phyloP scores from a whole-genome alignment of 37 sponge, comb jelly and placozoan species.

The Oopsacas minuta region DNA sequence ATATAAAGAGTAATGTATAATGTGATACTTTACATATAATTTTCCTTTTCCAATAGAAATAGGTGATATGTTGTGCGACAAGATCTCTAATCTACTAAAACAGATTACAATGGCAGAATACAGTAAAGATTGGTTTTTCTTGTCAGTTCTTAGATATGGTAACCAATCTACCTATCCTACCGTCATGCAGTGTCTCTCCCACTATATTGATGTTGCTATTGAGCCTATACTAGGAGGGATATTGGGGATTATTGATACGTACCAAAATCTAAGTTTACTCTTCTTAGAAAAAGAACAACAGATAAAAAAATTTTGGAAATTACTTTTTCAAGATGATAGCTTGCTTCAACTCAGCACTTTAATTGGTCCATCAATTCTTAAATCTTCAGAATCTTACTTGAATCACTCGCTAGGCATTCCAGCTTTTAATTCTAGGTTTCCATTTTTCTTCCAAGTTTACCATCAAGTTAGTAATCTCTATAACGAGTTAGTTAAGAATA shows the following conservation, averaged over 20 bases:
- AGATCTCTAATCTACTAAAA: neutral
- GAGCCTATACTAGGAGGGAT: neutral
- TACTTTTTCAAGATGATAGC: neutral
- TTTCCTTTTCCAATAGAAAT: neutral
- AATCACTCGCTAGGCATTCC: neutral
- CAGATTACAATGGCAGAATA: neutral
- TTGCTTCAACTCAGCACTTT: neutral
- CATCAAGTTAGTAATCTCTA: neutral
- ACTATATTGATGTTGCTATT: neutral
- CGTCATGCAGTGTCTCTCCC: neutral
- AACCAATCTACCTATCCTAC: neutral
- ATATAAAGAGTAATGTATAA: too few species aligned
- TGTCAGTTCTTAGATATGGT: neutral
- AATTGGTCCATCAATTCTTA: neutral
- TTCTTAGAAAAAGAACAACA: neutral
- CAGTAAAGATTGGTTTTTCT: neutral
- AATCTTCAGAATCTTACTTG: neutral
- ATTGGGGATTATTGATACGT: neutral
- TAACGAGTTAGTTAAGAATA: neutral
- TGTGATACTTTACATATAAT: too few species aligned
- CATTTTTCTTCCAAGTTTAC: neutral
- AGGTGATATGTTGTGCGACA: neutral
- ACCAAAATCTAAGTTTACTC: neutral
- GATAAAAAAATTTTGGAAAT: neutral
- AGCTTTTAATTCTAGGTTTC: neutral